Conservation (phyloP, 2,888 invertebrate genomes). For the Atherix ibis region DNA sequence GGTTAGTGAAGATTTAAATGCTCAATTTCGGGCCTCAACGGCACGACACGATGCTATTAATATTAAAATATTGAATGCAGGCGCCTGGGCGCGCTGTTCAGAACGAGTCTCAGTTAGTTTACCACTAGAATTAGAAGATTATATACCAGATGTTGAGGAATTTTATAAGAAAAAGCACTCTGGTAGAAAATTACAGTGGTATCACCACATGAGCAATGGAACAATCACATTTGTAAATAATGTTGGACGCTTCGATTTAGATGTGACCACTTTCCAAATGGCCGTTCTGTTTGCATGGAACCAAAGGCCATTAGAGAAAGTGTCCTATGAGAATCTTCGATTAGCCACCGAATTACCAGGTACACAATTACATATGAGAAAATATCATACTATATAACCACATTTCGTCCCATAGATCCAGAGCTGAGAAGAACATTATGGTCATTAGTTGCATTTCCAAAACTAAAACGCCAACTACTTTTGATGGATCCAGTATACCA, state of each 20-base stretch:
- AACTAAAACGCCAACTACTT: constrained; percentile 83
- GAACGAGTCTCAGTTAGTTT: constrained; percentile 91
- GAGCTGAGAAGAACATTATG: constrained; percentile 89
- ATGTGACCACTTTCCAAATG: constrained; percentile 99
- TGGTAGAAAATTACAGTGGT: constrained; percentile 95
- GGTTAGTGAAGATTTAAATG: constrained; percentile 85
- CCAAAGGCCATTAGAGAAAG: constrained; percentile 79
- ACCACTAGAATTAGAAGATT: constrained; percentile 94
- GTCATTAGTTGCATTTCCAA: constrained; percentile 92
- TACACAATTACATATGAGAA: constrained; percentile 9
- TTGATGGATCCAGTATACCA: constrained; percentile 64
- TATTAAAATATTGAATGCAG: constrained; percentile 96
- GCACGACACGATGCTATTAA: constrained; percentile 78
- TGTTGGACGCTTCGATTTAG: constrained; percentile 88
- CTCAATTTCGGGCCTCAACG: constrained; percentile 75
- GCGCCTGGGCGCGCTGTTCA: constrained; percentile 90
- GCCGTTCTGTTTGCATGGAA: constrained; percentile 99
- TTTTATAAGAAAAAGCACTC: constrained; percentile 97
- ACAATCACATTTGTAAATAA: constrained; percentile 90
- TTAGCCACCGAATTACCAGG: constrained; percentile 91
- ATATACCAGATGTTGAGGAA: constrained; percentile 97
- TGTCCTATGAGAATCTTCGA: constrained; percentile 92
- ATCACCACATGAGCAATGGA: constrained; percentile 99
- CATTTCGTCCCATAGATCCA: constrained; percentile 39
- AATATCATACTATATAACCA: constrained; percentile 1